These are phyloP conservation scores for Mobula hypostoma DNA, from an alignment of 2,113 vertebrate species.

Conservation along the genomic window DNA sequence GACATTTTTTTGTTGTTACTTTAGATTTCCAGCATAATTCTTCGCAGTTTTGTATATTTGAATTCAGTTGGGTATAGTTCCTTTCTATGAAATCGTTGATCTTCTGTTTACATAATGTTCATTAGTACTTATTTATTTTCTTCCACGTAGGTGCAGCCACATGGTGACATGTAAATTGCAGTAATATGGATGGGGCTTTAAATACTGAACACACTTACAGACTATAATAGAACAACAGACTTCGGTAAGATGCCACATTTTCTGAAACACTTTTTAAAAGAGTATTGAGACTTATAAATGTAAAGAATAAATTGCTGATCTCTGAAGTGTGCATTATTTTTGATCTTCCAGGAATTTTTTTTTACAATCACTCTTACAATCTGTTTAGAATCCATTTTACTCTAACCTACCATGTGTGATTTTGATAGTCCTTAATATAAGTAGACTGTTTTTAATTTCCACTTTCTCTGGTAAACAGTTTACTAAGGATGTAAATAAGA, in stretches of 20 bases:
- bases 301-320: not conserved
- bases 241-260: constrained; percentile 14
- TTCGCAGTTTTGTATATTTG: not conserved
- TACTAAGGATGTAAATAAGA: not conserved
- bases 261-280: not conserved
- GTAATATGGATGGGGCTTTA: constrained; percentile 15
- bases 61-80: not conserved
- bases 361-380: not conserved
- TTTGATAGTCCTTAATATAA: not conserved
- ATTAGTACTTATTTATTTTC: not conserved
- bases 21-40: too few relatives aligned
- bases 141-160: not conserved
- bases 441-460: not conserved
- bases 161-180: not conserved
- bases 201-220: not conserved
- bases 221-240: not conserved
- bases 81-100: not conserved
- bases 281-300: not conserved
- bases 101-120: not conserved
- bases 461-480: too few relatives aligned
- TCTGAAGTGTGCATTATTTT: not conserved
- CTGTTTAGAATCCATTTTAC: not conserved
- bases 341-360: not conserved
- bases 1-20: too few relatives aligned
- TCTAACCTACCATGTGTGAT: not conserved